These are phyloP conservation scores for Dendrolimus houi DNA, from an alignment of 2,888 invertebrate species.

Conservation along the genomic window DNA sequence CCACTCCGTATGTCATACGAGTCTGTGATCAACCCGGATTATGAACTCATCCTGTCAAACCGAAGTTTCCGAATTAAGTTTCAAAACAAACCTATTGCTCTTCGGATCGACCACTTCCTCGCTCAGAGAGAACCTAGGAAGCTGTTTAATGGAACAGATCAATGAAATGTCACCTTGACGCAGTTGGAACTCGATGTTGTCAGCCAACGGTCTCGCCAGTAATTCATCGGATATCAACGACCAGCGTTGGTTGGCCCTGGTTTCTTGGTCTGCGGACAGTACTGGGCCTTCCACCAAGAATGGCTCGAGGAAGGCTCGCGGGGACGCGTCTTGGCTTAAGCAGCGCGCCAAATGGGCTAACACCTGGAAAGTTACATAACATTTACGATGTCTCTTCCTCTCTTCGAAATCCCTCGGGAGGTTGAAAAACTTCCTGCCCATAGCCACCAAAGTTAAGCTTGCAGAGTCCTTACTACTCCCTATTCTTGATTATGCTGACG, in stretches of 20 bases:
- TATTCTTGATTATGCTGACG: no score
- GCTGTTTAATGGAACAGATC: slow-evolving; percentile 87
- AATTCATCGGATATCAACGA: slow-evolving; percentile 95
- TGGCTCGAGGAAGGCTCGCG: slow-evolving; percentile 95
- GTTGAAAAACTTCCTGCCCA: no score
- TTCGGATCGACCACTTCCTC: slow-evolving; percentile 98
- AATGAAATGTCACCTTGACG: slow-evolving; percentile 95
- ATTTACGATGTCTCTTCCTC: no score
- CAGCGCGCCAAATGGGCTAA: slow-evolving; percentile 93
- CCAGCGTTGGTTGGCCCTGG: slow-evolving; percentile 93
- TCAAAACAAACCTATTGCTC: slow-evolving; percentile 94
- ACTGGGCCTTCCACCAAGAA: slow-evolving; percentile 92
- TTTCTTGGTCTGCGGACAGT: slow-evolving; percentile 88
- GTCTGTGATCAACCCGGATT: slow-evolving; percentile 39
- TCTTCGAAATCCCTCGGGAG: no score
- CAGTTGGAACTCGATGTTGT: slow-evolving; percentile 92
- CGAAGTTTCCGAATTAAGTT: slow-evolving; percentile 97
- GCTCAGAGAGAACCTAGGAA: slow-evolving; percentile 96
- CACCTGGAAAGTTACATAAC: slow-evolving; percentile 52
- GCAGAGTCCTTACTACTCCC: no score
- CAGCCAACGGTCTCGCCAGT: slow-evolving; percentile 89
- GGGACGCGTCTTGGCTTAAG: slow-evolving; percentile 94
- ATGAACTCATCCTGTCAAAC: slow-evolving; percentile 82
- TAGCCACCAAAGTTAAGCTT: no score
- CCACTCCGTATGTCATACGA: slow-evolving; percentile 58